Conservation (phyloP, 2,113 vertebrate genomes). For the Thunnus maccoyii region DNA sequence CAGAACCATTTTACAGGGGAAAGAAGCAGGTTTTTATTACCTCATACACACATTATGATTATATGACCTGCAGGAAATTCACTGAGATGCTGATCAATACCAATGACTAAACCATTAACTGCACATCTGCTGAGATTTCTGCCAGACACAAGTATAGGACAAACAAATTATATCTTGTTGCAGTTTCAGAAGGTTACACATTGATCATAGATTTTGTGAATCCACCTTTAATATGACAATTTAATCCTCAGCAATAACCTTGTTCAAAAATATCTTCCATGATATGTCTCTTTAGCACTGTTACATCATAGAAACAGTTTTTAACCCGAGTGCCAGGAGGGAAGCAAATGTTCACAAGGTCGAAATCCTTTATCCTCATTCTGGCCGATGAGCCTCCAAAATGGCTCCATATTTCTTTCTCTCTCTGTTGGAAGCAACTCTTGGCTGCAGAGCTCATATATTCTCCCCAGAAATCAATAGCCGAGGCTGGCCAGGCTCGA, state of each 20-base stretch:
- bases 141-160: background rate
- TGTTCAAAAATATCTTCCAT: background rate
- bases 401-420: constrained; percentile 28
- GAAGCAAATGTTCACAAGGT: constrained; percentile 22
- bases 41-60: background rate
- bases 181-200: background rate
- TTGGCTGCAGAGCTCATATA: background rate
- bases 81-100: background rate
- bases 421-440: background rate
- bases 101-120: background rate
- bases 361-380: constrained; percentile 5
- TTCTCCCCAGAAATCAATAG: constrained; percentile 49
- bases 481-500: background rate
- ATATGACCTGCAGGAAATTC: background rate
- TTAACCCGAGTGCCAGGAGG: background rate
- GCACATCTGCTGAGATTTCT: background rate
- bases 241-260: constrained; percentile 1
- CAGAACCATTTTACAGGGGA: background rate
- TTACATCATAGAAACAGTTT: constrained; percentile 9
- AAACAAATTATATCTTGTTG: background rate
- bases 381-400: background rate
- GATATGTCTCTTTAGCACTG: background rate
- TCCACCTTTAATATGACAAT: background rate
- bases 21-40: background rate
- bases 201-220: background rate